These are phyloP conservation scores for Ophiothrix spiculata DNA, from an alignment of 35 echinoderm and acorn worm species.

Conservation along the genomic window DNA sequence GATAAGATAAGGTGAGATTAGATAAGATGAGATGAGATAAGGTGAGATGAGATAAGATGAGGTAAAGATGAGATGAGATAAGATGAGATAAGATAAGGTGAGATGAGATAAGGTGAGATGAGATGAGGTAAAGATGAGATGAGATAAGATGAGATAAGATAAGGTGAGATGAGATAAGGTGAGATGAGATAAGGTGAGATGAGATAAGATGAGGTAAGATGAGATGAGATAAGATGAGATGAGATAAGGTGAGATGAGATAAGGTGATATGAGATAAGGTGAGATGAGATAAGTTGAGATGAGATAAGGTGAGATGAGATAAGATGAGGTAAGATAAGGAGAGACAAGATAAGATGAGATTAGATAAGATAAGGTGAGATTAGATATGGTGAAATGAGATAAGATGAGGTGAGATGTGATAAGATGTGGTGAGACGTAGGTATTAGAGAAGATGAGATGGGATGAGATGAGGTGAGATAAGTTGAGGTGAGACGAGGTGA, in stretches of 20 bases:
- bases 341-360: too few species aligned
- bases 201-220: neutral
- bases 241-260: neutral
- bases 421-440: too few species aligned
- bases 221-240: too few species aligned
- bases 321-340: too few species aligned
- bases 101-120: neutral
- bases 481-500: too few species aligned
- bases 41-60: neutral
- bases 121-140: neutral
- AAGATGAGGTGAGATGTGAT: too few species aligned
- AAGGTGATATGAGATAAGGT: neutral
- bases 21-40: neutral
- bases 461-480: too few species aligned
- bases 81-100: neutral
- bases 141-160: too few species aligned
- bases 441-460: too few species aligned
- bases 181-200: neutral
- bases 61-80: neutral
- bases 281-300: neutral
- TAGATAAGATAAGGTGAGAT: too few species aligned
- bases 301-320: neutral
- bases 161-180: neutral
- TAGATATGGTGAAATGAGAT: too few species aligned
- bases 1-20: neutral